Percentiles rank a stretch among this genome's conserved stretches.
phyloP scores from a whole-genome alignment of 2,888 invertebrate genomes.

The Anagyrus pseudococci region DNA sequence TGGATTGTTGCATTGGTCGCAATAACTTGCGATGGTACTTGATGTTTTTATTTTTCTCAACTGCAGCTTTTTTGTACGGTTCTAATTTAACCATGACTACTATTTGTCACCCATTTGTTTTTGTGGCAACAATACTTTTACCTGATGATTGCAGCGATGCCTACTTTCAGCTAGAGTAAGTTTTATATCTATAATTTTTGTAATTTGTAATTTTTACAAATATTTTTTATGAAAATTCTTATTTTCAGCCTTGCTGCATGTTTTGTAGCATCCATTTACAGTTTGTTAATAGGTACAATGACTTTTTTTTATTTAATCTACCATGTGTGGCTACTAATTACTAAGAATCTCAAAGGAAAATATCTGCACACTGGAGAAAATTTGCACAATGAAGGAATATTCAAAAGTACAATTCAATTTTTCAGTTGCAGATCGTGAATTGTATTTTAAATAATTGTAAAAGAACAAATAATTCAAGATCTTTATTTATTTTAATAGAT shows the following conservation, averaged over 20 bases:
- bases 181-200: conserved; percentile 41
- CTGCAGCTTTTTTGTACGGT: conserved; percentile 74
- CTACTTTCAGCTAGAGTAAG: conserved; percentile 80
- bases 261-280: conserved; percentile 62
- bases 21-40: conserved; percentile 81
- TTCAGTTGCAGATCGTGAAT: conserved; percentile 23
- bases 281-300: conserved; percentile 57
- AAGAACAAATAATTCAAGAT: no score
- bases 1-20: conserved; percentile 84
- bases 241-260: conserved; percentile 62
- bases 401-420: conserved; percentile 11
- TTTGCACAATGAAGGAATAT: conserved; percentile 19
- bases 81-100: conserved; percentile 84
- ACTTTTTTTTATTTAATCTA: conserved; percentile 57
- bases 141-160: conserved; percentile 87
- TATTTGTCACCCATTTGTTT: conserved; percentile 81
- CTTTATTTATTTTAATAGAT: neutral
- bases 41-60: conserved; percentile 70
- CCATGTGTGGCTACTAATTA: conserved; percentile 59
- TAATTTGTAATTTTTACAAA: conserved; percentile 6
- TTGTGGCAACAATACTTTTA: conserved; percentile 73
- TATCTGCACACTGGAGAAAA: conserved; percentile 8
- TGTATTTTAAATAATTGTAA: neutral
- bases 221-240: conserved; percentile 34
- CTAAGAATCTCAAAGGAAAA: conserved; percentile 55